Base-by-base conservation (phyloP, 2,888 invertebrate species). In the Ormyrus thymus region DNA sequence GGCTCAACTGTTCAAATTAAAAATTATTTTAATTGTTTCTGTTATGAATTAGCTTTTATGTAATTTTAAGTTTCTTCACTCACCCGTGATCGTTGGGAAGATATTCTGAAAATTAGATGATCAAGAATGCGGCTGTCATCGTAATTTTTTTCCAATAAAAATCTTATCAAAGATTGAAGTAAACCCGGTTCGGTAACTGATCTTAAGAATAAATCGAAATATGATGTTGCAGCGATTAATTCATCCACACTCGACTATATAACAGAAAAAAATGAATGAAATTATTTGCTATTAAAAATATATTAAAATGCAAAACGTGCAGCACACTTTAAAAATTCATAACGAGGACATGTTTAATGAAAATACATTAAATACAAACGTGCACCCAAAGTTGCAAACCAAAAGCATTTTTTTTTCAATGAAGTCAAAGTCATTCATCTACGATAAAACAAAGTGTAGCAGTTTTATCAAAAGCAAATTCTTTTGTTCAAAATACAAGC, bases 161-260 rank as follows among this genome's bases (percentile, higher is more conserved):
- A 98, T 88, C 94, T 94, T 46, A 98, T 92, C 85, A 98, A 94
- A 0, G 96, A 94, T 83, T 95, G 92, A 83, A 98, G 91, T 72
- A 99, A 91, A 0, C 96, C 95, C 0, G 96, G 95, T 84, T 96
- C 95, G 0, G 96, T 95, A 11, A 97, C 95, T 70, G 96, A 96
- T 66, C 98, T 93, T 81, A 99, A 90, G 85, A 97, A 94, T 83
- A 99, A 92, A 90, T 98, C 98, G 81, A 98, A 93, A 91, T 98
- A 98, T 7, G 97, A 96, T 87, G 96, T 97, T 9, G 98, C 97
- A 68, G 98, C 96, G 78, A 97, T 94, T 88, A 98, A 95, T 90
- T 98, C 98, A 83, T 95, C 95, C 84, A 95, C 92, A 80, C 96
- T 95, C 90, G 93, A 96, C 97, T 97, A 43, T 43, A n/a, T 3